Conservation (phyloP, 2,888 invertebrate genomes). For the Polymixis flavicincta region DNA sequence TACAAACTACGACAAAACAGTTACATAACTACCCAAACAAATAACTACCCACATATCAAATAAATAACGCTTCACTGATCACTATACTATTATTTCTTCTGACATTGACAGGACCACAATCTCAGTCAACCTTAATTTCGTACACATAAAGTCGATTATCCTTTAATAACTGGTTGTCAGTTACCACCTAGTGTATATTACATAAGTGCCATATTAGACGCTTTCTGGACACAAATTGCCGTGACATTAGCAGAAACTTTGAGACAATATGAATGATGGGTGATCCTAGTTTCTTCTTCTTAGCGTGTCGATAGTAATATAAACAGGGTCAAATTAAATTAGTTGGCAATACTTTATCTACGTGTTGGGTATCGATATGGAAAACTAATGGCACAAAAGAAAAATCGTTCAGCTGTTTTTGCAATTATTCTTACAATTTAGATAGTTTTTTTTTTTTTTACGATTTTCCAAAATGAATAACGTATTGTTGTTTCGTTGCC, state of each 20-base stretch:
- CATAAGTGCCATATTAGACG: slow-evolving; percentile 42
- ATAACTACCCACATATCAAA: slow-evolving; percentile 33
- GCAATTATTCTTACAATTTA: no score
- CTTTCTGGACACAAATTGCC: slow-evolving; percentile 56
- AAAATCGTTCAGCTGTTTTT: no score
- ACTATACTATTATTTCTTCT: slow-evolving; percentile 39
- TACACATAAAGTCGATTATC: slow-evolving; percentile 20
- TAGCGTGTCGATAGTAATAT: no score
- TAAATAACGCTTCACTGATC: slow-evolving; percentile 42
- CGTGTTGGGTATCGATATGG: no score
- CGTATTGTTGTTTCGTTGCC: no score
- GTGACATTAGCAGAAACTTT: slow-evolving; percentile 39
- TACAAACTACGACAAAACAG: slow-evolving; percentile 3
- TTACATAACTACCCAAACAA: slow-evolving; percentile 22
- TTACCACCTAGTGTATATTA: background rate
- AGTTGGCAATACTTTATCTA: no score
- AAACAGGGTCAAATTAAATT: no score
- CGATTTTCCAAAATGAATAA: no score
- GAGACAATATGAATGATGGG: slow-evolving; percentile 19
- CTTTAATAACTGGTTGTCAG: background rate
- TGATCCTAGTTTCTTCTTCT: background rate
- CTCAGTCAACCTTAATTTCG: background rate
- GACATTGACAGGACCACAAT: slow-evolving; percentile 6
- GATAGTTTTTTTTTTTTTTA: no score
- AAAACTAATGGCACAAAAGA: no score